A percentile compares a stretch with the other conserved stretches of the same genome.
Evolutionary conservation across 1,140 invertebrate genomes (phyloP).

Genomic region (Zaprionus taronus): DNA sequence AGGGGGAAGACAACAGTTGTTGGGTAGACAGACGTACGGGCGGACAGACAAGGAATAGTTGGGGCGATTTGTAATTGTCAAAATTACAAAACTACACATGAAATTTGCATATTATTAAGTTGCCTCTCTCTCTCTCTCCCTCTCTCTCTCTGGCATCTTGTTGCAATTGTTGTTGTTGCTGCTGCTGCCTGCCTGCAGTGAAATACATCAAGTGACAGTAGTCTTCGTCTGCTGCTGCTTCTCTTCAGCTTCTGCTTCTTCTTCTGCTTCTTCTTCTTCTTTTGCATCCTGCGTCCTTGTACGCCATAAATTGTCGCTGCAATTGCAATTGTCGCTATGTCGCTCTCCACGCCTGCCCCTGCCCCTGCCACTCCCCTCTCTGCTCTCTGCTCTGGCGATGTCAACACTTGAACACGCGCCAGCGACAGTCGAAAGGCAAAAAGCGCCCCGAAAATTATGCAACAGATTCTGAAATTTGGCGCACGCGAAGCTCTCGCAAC

Average conservation of each 20-base stretch:
- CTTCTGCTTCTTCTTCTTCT: neutral
- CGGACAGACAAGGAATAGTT: conserved; percentile 7
- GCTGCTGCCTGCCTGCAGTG: conserved; percentile 24
- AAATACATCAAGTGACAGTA: conserved; percentile 55
- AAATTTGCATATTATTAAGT: conserved; percentile 78
- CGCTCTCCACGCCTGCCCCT: neutral
- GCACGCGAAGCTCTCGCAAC: conserved; percentile 16
- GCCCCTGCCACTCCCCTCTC: neutral
- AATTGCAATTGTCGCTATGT: conserved; percentile 65
- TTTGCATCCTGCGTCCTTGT: conserved; percentile 5
- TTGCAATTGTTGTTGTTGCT: neutral
- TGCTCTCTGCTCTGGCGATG: conserved; percentile 50
- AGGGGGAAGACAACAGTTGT: neutral
- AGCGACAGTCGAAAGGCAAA: conserved; percentile 53
- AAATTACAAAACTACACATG: conserved; percentile 66
- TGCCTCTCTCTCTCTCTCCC: neutral
- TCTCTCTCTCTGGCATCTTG: conserved; percentile 2
- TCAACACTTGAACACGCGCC: conserved; percentile 80
- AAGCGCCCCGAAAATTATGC: conserved; percentile 71
- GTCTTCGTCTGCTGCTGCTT: conserved; percentile 40
- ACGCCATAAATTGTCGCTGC: conserved; percentile 67
- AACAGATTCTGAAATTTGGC: conserved; percentile 77
- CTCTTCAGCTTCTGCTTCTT: conserved; percentile 3
- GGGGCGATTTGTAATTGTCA: conserved; percentile 58
- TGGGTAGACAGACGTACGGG: neutral